Evolutionary conservation across 2,113 vertebrate species (phyloP).

Genomic region (Alouatta palliata): DNA sequence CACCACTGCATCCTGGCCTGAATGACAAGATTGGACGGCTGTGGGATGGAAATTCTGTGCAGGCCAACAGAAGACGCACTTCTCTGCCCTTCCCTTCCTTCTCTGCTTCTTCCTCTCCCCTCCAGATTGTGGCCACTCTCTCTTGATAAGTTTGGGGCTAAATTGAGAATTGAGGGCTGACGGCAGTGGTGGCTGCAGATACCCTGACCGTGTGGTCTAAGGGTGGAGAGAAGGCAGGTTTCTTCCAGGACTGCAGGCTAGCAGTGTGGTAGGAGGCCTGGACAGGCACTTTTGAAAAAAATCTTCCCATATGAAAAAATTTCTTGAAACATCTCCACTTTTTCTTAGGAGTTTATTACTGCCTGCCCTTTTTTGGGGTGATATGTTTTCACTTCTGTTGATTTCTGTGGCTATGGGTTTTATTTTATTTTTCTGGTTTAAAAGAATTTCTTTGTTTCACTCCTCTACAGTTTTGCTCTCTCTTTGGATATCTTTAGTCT

Average conservation of each 20-base stretch:
- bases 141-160: background rate
- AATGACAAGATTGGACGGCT: no score
- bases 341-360: background rate
- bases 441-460: background rate
- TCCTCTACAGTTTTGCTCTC: background rate
- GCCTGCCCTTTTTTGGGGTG: no score
- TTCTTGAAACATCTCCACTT: background rate
- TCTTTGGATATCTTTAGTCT: background rate
- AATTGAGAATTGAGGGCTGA: background rate
- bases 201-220: background rate
- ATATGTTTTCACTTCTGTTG: background rate
- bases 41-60: accelerated
- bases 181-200: background rate
- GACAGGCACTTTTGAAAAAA: background rate
- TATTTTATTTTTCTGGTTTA: background rate
- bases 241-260: background rate
- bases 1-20: accelerated
- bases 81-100: background rate
- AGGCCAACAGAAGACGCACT: accelerated
- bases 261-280: accelerated
- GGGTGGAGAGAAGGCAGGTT: background rate
- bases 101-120: background rate
- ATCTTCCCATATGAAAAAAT: background rate
- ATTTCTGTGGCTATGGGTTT: background rate
- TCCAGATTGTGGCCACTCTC: no score